These are phyloP conservation scores for Limnephilus marmoratus DNA, from an alignment of 2,888 invertebrate genomes.

Conservation along the genomic window DNA sequence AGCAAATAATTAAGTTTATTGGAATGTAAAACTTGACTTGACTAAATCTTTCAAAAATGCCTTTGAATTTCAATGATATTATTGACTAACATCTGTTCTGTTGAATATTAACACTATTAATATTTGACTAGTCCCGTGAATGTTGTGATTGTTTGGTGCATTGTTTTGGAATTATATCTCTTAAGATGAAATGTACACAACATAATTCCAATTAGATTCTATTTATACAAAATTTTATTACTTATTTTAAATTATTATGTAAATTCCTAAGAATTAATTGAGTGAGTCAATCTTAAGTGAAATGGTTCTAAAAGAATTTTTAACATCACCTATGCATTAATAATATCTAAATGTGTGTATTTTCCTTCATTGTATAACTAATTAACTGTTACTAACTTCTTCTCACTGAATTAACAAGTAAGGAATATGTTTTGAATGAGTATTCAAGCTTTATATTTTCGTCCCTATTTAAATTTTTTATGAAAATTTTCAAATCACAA, in stretches of 20 bases:
- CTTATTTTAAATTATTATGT: background rate
- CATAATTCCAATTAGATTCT: background rate
- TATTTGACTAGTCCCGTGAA: constrained; percentile 29
- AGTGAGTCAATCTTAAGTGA: constrained; percentile 52
- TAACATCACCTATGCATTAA: constrained; percentile 45
- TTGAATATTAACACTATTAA: constrained; percentile 28
- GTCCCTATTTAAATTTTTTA: background rate
- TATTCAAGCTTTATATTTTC: background rate
- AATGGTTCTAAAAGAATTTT: constrained; percentile 52
- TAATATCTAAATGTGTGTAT: constrained; percentile 53
- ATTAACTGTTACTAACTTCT: constrained; percentile 30
- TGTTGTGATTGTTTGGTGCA: constrained; percentile 50
- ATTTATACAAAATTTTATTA: background rate
- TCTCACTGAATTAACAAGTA: constrained; percentile 26
- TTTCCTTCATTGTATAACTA: constrained; percentile 48
- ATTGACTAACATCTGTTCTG: constrained; percentile 8
- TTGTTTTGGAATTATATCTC: constrained; percentile 56
- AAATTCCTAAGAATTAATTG: background rate
- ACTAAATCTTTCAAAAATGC: background rate
- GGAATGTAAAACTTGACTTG: background rate
- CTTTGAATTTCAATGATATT: background rate
- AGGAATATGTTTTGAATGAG: constrained; percentile 39
- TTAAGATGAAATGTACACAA: constrained; percentile 49
- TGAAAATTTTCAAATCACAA: too few relatives aligned
- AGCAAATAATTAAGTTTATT: background rate